Evolutionary conservation across 2,888 invertebrate genomes (phyloP).

Genomic region (Apeira syringaria): DNA sequence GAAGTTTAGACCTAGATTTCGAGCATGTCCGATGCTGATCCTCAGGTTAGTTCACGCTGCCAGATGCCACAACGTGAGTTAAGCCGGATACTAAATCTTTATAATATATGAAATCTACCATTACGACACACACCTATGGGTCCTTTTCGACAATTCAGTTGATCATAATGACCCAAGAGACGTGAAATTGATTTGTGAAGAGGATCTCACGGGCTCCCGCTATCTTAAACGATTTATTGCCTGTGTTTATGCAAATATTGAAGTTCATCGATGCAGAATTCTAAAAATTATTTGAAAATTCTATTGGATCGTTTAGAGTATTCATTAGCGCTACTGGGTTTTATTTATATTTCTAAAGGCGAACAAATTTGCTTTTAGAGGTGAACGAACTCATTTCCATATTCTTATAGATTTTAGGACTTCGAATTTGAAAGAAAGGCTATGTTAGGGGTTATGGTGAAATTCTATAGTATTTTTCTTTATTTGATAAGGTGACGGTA

Average conservation of each 20-base stretch:
- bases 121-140: neutral
- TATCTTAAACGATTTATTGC: conserved; percentile 30
- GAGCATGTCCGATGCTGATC: too few relatives aligned
- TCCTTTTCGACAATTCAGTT: conserved; percentile 22
- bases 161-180: conserved; percentile 39
- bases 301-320: conserved; percentile 6
- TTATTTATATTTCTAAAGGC: conserved; percentile 14
- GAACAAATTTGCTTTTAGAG: conserved; percentile 7
- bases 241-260: conserved; percentile 20
- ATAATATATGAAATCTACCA: conserved; percentile 2
- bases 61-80: too few relatives aligned
- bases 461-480: too few relatives aligned
- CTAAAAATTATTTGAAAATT: conserved; percentile 5
- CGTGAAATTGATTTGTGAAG: conserved; percentile 37
- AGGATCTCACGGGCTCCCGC: conserved; percentile 19
- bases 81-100: too few relatives aligned
- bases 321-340: conserved; percentile 16
- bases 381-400: conserved; percentile 11
- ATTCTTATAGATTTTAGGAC: neutral
- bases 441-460: too few relatives aligned
- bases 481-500: too few relatives aligned
- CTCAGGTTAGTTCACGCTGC: too few relatives aligned
- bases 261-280: conserved; percentile 13
- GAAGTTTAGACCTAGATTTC: too few relatives aligned
- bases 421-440: too few relatives aligned